Conservation (phyloP, 2,888 invertebrate genomes). For the Volucella bombylans region DNA sequence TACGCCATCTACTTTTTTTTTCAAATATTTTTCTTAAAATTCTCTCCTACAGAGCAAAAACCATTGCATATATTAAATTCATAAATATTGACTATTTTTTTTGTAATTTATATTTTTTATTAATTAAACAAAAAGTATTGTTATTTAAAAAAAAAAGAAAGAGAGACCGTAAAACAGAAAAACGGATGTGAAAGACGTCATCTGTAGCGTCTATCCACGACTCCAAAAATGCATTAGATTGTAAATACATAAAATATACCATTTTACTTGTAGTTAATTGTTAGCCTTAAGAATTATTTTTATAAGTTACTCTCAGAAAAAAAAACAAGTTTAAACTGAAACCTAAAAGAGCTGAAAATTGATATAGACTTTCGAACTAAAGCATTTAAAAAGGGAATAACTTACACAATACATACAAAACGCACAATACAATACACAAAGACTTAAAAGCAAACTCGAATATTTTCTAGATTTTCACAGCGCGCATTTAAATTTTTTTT, state of each 20-base stretch:
- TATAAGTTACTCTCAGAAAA: constrained; percentile 61
- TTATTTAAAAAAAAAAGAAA: constrained; percentile 13
- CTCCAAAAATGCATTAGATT: constrained; percentile 49
- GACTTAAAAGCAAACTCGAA: neutral
- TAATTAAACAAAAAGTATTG: constrained; percentile 41
- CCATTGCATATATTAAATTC: neutral
- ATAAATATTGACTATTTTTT: constrained; percentile 63
- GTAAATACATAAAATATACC: constrained; percentile 67
- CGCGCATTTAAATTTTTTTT: neutral
- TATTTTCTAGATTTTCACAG: neutral
- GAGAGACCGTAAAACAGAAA: constrained; percentile 37
- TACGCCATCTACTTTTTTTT: constrained; percentile 35
- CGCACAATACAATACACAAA: neutral
- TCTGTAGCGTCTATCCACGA: constrained; percentile 18
- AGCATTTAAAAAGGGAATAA: neutral
- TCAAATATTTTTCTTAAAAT: constrained; percentile 6
- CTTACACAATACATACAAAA: neutral
- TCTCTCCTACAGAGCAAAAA: no score
- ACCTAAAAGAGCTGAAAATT: constrained; percentile 7
- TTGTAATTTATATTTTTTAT: constrained; percentile 64
- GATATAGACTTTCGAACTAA: constrained; percentile 17
- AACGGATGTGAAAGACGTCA: constrained; percentile 8
- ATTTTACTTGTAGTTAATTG: constrained; percentile 70
- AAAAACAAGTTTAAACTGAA: constrained; percentile 30
- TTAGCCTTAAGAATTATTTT: constrained; percentile 62